Evolutionary conservation across 2,113 vertebrate species (phyloP).

Genomic region (Coptodon bakossiorum): DNA sequence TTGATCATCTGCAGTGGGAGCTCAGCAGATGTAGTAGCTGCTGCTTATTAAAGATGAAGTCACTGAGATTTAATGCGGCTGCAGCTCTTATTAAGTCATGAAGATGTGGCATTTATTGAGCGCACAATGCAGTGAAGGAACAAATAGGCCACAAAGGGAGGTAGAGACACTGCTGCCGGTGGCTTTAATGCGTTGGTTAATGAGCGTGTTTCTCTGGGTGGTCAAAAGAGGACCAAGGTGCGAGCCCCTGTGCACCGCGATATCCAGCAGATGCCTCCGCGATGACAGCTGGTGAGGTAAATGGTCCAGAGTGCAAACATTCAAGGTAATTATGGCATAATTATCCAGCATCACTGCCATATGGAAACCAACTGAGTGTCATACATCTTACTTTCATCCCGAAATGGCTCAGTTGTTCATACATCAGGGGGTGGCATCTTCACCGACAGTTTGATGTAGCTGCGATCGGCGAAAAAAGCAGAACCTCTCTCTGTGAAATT

Average conservation of each 20-base stretch:
- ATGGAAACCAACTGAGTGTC: constrained; percentile 50
- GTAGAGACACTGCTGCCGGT: background rate
- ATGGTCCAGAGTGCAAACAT: constrained; percentile 67
- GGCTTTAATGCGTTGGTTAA: constrained; percentile 41
- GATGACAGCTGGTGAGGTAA: constrained; percentile 64
- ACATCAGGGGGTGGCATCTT: background rate
- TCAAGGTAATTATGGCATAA: constrained; percentile 65
- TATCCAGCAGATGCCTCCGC: constrained; percentile 34
- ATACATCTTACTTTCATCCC: constrained; percentile 51
- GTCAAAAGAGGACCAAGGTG: constrained; percentile 28
- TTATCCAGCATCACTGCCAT: constrained; percentile 62
- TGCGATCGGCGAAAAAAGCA: background rate
- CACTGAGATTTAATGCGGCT: background rate
- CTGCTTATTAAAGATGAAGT: constrained; percentile 25
- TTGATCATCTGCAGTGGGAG: background rate
- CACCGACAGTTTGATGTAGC: background rate
- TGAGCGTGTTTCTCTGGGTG: constrained; percentile 27
- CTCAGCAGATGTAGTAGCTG: background rate
- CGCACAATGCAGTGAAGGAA: background rate
- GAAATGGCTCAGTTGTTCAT: constrained; percentile 3
- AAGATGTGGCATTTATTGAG: constrained; percentile 35
- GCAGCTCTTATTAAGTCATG: constrained; percentile 27
- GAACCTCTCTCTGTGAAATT: background rate
- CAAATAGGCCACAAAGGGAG: constrained; percentile 9
- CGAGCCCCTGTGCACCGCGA: background rate